These are phyloP conservation scores for Microplitis demolitor DNA, from an alignment of 1,140 invertebrate genomes.

Conservation along the genomic window DNA sequence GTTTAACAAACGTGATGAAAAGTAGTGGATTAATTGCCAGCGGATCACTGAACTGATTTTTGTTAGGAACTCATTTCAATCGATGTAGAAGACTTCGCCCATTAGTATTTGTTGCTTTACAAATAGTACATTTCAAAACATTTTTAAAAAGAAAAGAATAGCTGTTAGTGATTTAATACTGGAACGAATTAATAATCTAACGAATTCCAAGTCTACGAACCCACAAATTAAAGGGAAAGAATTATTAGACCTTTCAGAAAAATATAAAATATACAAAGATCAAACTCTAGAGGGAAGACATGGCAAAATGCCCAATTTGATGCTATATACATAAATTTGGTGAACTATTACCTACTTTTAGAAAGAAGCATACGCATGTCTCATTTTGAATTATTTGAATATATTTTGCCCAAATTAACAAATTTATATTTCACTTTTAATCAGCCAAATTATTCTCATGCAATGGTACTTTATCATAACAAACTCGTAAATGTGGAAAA, in stretches of 20 bases:
- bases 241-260: background rate
- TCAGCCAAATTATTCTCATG: conserved; percentile 35
- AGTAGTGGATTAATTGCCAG: no score
- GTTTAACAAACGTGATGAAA: no score
- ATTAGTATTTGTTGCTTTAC: no score
- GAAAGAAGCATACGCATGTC: conserved; percentile 32
- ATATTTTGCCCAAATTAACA: conserved; percentile 34
- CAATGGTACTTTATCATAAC: conserved; percentile 10
- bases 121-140: no score
- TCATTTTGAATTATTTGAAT: conserved; percentile 35
- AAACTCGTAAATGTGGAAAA: conserved; percentile 25
- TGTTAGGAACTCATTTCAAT: no score
- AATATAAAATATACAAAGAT: background rate
- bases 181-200: no score
- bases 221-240: no score
- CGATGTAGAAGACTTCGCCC: no score
- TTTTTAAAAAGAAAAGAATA: no score
- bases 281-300: background rate
- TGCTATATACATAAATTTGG: background rate
- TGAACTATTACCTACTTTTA: background rate
- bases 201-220: no score
- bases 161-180: no score
- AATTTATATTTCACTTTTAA: conserved; percentile 38
- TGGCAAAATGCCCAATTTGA: background rate
- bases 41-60: no score